Evolutionary conservation across 2,113 vertebrate species (phyloP).

Genomic region (Suricata suricatta): DNA sequence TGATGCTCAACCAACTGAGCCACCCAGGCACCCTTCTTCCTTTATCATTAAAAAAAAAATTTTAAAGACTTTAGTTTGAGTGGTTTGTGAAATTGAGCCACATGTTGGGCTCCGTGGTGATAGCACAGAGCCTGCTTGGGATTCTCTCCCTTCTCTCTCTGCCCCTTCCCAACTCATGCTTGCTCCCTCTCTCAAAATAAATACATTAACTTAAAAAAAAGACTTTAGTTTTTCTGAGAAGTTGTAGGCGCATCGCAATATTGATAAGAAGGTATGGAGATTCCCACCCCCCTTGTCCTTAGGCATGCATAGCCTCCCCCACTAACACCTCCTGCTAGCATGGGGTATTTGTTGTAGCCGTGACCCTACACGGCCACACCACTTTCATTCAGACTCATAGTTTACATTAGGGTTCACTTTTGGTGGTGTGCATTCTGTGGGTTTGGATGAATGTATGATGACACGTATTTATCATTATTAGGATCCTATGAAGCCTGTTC

Average conservation of each 20-base stretch:
- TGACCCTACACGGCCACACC: not conserved
- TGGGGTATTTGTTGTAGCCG: not conserved
- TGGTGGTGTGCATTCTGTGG: not conserved
- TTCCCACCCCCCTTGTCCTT: too few relatives aligned
- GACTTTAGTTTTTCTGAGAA: not conserved
- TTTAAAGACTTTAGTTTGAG: not conserved
- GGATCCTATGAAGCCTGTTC: not conserved
- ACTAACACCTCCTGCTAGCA: not conserved
- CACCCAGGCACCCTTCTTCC: not conserved
- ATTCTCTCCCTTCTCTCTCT: too few relatives aligned
- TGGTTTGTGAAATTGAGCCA: too few relatives aligned
- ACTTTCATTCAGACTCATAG: not conserved
- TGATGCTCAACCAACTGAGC: too few relatives aligned
- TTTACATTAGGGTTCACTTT: not conserved
- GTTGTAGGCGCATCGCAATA: not conserved
- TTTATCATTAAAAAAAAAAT: not conserved
- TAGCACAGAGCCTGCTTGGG: too few relatives aligned
- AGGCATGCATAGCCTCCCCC: accelerated
- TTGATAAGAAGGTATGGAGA: not conserved
- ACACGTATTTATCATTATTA: too few relatives aligned
- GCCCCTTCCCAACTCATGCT: too few relatives aligned
- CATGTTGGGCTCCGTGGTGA: too few relatives aligned
- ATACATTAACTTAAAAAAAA: not conserved
- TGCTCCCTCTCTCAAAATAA: too few relatives aligned
- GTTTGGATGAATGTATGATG: not conserved